Base-by-base conservation (phyloP, 2,888 invertebrate species). In the Chalcis sispes region DNA sequence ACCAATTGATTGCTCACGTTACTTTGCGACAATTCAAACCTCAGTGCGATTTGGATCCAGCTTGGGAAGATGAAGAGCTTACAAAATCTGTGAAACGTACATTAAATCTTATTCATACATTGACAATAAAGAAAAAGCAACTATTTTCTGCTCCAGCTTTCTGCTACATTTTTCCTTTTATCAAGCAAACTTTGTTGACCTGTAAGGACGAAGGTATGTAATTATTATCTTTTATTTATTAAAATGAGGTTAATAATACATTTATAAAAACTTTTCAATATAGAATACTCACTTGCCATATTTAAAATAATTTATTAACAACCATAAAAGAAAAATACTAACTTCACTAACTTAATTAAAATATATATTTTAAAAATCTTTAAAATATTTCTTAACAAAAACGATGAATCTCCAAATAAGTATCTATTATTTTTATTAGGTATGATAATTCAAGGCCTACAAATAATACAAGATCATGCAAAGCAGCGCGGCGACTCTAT, bases 101-200 rank as follows among this genome's bases (percentile, higher is more conserved):
- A 23, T 90, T 97, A 50, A 89, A 89, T 81, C 88, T 90, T 78
- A 88, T 93, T 66, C 91, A 92, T 88, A 89, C 88, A 32, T 89
- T 86, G 74, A 92, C 92, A 0, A 90, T 90, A 15, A 87, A 83
- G 48, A 84, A 84, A 13, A 88, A 83, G 79, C 87, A 85, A 80
- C 88, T 90, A 82, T 91, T 94, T 81, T 91, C 91, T 0, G 94
- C 94, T 0, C 93, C 96, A 1, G 94, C 94, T 0, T 96, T 97
- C 89, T 94, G 94, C 82, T 98, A 95, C 85, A 91, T 93, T 13
- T 97, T 96, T 88, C 94, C 95, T 15, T 91, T 97, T 81, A 88
- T 98, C 3, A 93, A 93, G 82, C 90, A 91, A 70, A 92, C 93
- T 80, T 82, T 92, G 54, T 82, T 90, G 8, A 89, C 90, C 0